These are phyloP conservation scores for Prostheceraeus crozeri DNA, from an alignment of 2,888 invertebrate species.

Conservation along the genomic window DNA sequence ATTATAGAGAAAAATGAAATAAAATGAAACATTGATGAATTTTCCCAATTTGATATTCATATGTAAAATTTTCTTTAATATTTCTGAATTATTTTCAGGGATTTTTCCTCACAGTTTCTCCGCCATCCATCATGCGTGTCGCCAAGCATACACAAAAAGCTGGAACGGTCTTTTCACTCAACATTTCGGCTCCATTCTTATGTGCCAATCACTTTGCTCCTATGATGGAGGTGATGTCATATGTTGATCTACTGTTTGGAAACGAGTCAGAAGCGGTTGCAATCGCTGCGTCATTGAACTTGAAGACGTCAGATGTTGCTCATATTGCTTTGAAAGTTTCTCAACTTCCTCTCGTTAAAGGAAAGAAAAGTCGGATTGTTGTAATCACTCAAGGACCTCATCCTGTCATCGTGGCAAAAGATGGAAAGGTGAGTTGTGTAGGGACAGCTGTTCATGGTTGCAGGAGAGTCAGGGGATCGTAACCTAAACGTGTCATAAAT, in stretches of 20 bases:
- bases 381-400: constrained; percentile 82
- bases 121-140: constrained; percentile 72
- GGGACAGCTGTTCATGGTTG: too few relatives aligned
- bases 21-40: too few relatives aligned
- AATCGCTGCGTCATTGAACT: constrained; percentile 42
- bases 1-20: too few relatives aligned
- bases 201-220: constrained; percentile 74
- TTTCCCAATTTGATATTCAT: too few relatives aligned
- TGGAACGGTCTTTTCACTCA: constrained; percentile 75
- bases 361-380: constrained; percentile 66
- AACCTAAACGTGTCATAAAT: too few relatives aligned
- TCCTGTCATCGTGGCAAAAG: constrained; percentile 76
- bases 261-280: constrained; percentile 69
- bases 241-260: constrained; percentile 86
- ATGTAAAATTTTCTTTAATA: too few relatives aligned
- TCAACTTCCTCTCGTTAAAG: constrained; percentile 64
- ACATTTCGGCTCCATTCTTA: constrained; percentile 89
- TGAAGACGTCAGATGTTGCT: constrained; percentile 61
- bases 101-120: constrained; percentile 90
- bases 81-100: constrained; percentile 93
- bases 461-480: too few relatives aligned
- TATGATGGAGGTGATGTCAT: constrained; percentile 72
- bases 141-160: constrained; percentile 69
- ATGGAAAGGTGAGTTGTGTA: too few relatives aligned
- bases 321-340: constrained; percentile 76